These are phyloP conservation scores for Ectemnius continuus DNA, from an alignment of 2,888 invertebrate species.

Conservation along the genomic window DNA sequence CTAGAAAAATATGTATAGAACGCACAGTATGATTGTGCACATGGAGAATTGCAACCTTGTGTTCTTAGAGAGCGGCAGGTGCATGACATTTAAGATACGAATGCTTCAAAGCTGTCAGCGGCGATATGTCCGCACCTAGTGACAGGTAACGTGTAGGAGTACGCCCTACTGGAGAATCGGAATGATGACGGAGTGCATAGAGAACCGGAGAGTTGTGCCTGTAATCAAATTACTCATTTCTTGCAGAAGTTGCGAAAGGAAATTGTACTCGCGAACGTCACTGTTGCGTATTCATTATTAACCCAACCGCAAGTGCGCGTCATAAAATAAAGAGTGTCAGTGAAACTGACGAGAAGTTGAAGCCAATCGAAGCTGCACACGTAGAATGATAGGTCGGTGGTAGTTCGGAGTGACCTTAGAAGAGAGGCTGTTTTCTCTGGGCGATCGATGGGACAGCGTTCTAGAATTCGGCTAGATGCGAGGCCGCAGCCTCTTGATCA, in stretches of 20 bases:
- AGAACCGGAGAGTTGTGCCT: not conserved
- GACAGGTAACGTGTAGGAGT: conserved; percentile 39
- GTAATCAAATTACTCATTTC: conserved; percentile 34
- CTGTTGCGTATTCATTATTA: not conserved
- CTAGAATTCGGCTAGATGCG: conserved; percentile 45
- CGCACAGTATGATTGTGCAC: no score
- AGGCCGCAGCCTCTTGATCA: conserved; percentile 48
- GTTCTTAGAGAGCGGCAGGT: no score
- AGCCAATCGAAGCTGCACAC: not conserved
- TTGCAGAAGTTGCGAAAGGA: conserved; percentile 1
- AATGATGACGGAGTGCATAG: no score
- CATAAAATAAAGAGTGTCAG: not conserved
- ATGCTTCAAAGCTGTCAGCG: no score
- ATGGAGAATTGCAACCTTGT: no score
- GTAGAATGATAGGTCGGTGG: no score
- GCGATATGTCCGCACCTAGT: conserved; percentile 19
- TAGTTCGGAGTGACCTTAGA: conserved; percentile 8
- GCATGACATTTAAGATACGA: no score
- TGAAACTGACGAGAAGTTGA: conserved; percentile 16
- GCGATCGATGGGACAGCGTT: conserved; percentile 44
- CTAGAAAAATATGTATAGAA: no score
- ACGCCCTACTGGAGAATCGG: conserved; percentile 8
- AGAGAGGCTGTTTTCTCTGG: conserved; percentile 6
- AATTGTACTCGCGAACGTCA: not conserved
- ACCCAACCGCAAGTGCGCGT: not conserved